Evolutionary conservation across 2,113 vertebrate genomes (phyloP).

Genomic region (Leptosomus discolor): DNA sequence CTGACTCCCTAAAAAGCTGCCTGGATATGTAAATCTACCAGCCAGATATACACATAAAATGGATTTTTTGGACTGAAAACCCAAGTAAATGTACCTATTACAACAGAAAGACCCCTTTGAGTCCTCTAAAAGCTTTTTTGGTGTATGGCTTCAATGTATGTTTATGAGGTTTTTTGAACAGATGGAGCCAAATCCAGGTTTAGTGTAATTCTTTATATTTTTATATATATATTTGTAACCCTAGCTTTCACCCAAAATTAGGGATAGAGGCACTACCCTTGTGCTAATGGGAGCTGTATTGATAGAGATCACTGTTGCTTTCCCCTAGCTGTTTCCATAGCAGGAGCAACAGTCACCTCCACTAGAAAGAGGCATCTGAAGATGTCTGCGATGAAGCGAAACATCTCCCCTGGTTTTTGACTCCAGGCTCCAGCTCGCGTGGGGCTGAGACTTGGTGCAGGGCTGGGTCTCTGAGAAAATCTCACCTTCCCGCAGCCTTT

Average conservation of each 20-base stretch:
- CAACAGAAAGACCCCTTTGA: constrained; percentile 46
- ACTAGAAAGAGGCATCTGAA: not conserved
- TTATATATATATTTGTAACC: not conserved
- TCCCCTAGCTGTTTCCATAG: not conserved
- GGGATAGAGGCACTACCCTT: not conserved
- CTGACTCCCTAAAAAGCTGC: constrained; percentile 47
- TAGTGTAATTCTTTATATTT: not conserved
- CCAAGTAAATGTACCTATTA: constrained; percentile 55
- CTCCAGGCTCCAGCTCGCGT: not conserved
- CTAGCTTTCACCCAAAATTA: not conserved
- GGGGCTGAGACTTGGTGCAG: not conserved
- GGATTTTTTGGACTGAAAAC: constrained; percentile 45
- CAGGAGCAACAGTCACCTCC: not conserved
- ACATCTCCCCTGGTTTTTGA: not conserved
- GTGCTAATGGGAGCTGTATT: not conserved
- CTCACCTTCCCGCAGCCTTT: not conserved
- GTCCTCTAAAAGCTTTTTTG: constrained; percentile 53
- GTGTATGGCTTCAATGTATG: constrained; percentile 22
- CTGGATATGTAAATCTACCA: constrained; percentile 55
- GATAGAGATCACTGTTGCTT: not conserved
- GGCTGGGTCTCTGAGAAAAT: not conserved
- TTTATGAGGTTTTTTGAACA: constrained; percentile 12
- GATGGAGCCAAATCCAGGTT: constrained; percentile 28
- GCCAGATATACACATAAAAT: constrained; percentile 31
- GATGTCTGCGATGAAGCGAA: not conserved